Percentiles rank a stretch among this genome's conserved stretches.
Evolutionary conservation across 2,888 invertebrate genomes (phyloP).

Genomic region (Folsomia manolachei): DNA sequence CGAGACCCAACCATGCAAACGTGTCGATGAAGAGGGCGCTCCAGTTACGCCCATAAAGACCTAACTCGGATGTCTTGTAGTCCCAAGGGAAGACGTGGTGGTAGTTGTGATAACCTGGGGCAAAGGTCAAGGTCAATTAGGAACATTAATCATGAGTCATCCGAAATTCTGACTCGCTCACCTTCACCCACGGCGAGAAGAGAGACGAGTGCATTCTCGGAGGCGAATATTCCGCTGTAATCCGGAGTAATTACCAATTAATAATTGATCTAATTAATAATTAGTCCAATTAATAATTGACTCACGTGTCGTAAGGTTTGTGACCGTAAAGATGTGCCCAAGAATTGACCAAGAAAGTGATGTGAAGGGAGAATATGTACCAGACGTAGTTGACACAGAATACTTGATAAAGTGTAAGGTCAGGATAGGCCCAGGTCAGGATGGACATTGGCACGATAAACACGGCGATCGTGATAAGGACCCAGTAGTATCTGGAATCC

Average conservation of each 20-base stretch:
- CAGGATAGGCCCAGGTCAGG: background rate
- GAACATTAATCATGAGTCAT: background rate
- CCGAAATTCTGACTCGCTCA: background rate
- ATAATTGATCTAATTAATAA: too few relatives aligned
- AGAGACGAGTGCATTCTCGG: slow-evolving; percentile 12
- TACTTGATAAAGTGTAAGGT: slow-evolving; percentile 52
- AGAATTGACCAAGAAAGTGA: slow-evolving; percentile 65
- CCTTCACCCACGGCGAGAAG: background rate
- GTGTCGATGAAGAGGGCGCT: slow-evolving; percentile 76
- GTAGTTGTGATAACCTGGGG: slow-evolving; percentile 88
- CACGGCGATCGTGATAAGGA: background rate
- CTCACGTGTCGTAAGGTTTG: background rate
- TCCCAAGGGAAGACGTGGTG: slow-evolving; percentile 83
- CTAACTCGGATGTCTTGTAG: slow-evolving; percentile 71
- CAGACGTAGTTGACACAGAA: slow-evolving; percentile 53
- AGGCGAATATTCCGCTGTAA: background rate
- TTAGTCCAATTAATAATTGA: too few relatives aligned
- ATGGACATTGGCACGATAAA: slow-evolving; percentile 57
- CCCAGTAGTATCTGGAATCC: slow-evolving; percentile 46
- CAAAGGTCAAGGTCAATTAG: slow-evolving; percentile 55
- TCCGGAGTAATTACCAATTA: too few relatives aligned
- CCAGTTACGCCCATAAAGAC: slow-evolving; percentile 60
- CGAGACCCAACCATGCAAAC: slow-evolving; percentile 79
- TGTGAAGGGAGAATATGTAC: slow-evolving; percentile 79
- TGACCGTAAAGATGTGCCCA: background rate